Base-by-base conservation (phyloP, 2,888 invertebrate species). In the Zygaena filipendulae region DNA sequence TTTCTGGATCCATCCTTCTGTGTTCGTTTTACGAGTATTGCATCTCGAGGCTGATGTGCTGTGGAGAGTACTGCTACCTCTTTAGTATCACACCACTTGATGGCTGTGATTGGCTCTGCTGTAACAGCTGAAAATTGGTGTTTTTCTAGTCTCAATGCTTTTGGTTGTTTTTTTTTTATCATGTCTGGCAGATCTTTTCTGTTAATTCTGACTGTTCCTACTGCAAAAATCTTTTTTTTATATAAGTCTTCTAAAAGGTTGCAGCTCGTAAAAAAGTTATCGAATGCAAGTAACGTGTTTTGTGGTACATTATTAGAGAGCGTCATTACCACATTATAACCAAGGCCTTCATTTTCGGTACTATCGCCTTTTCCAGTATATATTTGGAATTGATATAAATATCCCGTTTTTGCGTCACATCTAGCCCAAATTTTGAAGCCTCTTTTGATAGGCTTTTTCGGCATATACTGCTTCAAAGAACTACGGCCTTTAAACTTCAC, bases 1-100 rank as follows among this genome's bases (percentile, higher is more conserved):
- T 12, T 23, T 43, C 35, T 52, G 20, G 47, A 35, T 11, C 52
- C 55, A 38, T 55, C 47, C 29, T 47, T 51, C 43, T 54, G 50
- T 11, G 49, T 53, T 33, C 51, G 45, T 33, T 51, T 42, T 34
- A 42, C 27, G 22, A 39, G 10, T 31, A 19, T 27, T 36, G 31
- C 34, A 25, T 47, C 44, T 23, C 11, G 11, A 21, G 46, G 45
- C 14, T 44, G 33, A 25, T 45, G 44, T 9, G 46, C 46, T 31
- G 48, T 47, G 5, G 45, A 43, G 4, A 47, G 39, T 13, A 47
- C 25, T 29, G 30, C 26, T 14, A 48, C 45, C 23, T 45, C 42
- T 21, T 33, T 40, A 7, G 45, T 48, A 34, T 47, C 48, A 25
- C 40, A 31, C 47, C 43, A 47, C 27, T 49, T 49, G 12, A 49